Percentiles rank a stretch among this genome's conserved stretches.
Evolutionary conservation across 2,888 invertebrate species (phyloP).

Genomic region (Apodemia mormo): DNA sequence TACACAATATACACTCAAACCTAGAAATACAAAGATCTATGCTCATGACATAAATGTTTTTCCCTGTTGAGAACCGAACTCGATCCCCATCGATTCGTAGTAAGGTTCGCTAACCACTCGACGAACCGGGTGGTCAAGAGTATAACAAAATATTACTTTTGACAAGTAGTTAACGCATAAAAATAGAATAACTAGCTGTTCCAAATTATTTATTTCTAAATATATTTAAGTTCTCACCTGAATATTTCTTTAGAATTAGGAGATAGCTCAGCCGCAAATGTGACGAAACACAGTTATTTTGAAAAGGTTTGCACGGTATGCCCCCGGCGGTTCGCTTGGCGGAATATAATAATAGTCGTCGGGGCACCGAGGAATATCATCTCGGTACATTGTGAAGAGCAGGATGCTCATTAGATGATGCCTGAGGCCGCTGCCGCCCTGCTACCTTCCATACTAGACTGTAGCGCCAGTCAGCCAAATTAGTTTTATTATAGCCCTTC

Average conservation of each 20-base stretch:
- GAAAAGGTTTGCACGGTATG: constrained; percentile 66
- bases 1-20: too few relatives aligned
- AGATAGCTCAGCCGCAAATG: constrained; percentile 52
- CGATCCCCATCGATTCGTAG: too few relatives aligned
- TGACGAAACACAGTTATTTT: constrained; percentile 64
- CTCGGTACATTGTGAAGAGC: constrained; percentile 76
- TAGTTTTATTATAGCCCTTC: constrained; percentile 43
- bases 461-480: constrained; percentile 39
- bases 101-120: too few relatives aligned
- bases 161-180: too few relatives aligned
- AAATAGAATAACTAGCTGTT: not conserved
- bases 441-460: constrained; percentile 40
- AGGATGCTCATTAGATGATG: constrained; percentile 80
- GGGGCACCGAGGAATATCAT: constrained; percentile 70
- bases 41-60: too few relatives aligned
- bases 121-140: too few relatives aligned
- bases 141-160: too few relatives aligned
- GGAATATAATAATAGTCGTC: constrained; percentile 76
- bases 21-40: too few relatives aligned
- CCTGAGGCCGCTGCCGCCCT: constrained; percentile 54
- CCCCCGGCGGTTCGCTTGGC: constrained; percentile 58
- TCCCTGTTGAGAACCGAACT: too few relatives aligned
- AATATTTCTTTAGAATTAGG: constrained; percentile 52
- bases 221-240: constrained; percentile 5
- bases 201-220: not conserved